Evolutionary conservation across 2,888 invertebrate genomes (phyloP), one percentile per base, ranked within the genome.

Genomic region (Junonia oenone): DNA sequence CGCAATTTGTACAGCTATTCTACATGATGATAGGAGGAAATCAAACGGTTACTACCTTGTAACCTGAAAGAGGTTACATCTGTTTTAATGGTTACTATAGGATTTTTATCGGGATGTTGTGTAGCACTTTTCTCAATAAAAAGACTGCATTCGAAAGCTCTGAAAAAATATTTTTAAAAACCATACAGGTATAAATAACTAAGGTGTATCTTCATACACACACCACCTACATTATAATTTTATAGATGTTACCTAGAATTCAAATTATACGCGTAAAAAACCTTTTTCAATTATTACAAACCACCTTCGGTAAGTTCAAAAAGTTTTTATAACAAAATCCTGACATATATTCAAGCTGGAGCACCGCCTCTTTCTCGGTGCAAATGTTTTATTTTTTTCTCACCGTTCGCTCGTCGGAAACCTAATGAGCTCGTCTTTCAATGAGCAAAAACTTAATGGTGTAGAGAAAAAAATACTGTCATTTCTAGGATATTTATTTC

Each of bases 1-100:
- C 55, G 55, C 29, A 55, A 45, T 49, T 55, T 55, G 55, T 49
- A 43, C 35, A 43, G 15, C 35, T 29, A 29, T 29, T 31, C 9
- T 31, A 11, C 1, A n/a, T 31, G 31, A 2, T 9, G 9, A 31
- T 31, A n/a, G n/a, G n/a, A n/a, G n/a, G n/a, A n/a, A n/a, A n/a
- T n/a, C n/a, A n/a, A n/a, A n/a, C n/a, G n/a, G n/a, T n/a, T n/a
- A n/a, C n/a, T n/a, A n/a, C n/a, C n/a, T n/a, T n/a, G n/a, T n/a
- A n/a, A n/a, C n/a, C n/a, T n/a, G n/a, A n/a, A n/a, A n/a, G n/a
- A n/a, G n/a, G n/a, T n/a, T n/a, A n/a, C n/a, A n/a, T n/a, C n/a
- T n/a, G n/a, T n/a, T n/a, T n/a, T n/a, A n/a, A n/a, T n/a, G n/a
- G n/a, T n/a, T n/a, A n/a, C n/a, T n/a, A n/a, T n/a, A n/a, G n/a